phyloP scores from a whole-genome alignment of 2,888 invertebrate genomes.

The Noctua fimbriata region DNA sequence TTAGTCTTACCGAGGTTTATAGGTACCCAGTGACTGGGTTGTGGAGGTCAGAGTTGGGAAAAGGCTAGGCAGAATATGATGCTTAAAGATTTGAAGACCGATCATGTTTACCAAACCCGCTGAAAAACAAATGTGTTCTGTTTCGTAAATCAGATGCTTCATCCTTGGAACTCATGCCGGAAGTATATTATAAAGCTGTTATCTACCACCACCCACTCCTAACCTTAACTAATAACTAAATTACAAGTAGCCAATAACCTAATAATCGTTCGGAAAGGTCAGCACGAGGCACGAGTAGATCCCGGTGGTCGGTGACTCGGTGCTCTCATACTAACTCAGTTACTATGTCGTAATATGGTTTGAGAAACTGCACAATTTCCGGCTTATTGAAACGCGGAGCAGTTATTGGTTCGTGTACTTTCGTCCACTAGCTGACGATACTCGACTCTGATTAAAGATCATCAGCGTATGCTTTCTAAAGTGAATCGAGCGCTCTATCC shows the following conservation, averaged over 20 bases:
- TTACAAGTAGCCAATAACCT: conserved; percentile 38
- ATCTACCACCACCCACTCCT: conserved; percentile 1
- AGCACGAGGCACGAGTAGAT: conserved; percentile 1
- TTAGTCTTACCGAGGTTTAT: neutral
- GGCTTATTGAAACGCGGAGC: neutral
- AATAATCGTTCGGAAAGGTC: conserved; percentile 44
- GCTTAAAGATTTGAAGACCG: neutral
- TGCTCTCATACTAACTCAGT: conserved; percentile 29
- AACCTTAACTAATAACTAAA: conserved; percentile 37
- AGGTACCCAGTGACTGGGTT: neutral
- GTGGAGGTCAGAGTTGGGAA: neutral
- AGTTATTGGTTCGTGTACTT: neutral
- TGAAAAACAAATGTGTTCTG: neutral
- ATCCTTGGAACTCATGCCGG: neutral
- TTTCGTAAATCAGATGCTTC: neutral
- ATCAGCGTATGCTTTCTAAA: neutral
- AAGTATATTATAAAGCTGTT: conserved; percentile 16
- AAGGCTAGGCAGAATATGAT: neutral
- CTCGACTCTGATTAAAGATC: neutral
- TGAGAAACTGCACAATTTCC: conserved; percentile 25
- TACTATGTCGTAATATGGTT: conserved; percentile 16
- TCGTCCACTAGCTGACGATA: neutral
- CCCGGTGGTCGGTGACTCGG: neutral
- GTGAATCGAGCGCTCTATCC: neutral
- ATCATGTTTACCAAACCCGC: neutral